Percentiles rank a stretch among this genome's conserved stretches.
phyloP scores from a whole-genome alignment of 2,888 invertebrate species.

The Macropis europaea region DNA sequence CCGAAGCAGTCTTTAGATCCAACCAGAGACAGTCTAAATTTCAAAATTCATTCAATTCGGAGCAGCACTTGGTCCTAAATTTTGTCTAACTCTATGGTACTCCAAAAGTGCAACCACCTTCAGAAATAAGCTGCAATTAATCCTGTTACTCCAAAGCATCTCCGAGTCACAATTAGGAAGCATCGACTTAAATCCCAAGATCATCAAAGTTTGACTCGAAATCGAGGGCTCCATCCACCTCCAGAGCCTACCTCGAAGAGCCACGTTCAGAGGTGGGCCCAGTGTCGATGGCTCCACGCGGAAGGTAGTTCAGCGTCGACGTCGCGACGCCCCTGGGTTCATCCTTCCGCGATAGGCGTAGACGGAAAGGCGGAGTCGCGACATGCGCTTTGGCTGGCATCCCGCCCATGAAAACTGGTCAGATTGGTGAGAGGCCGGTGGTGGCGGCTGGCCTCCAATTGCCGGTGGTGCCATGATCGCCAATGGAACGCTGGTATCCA shows the following conservation, averaged over 20 bases:
- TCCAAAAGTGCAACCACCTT: too few relatives aligned
- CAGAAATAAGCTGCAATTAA: too few relatives aligned
- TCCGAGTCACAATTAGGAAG: too few relatives aligned
- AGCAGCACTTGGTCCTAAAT: too few relatives aligned
- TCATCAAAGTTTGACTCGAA: too few relatives aligned
- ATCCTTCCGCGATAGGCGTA: conserved; percentile 48
- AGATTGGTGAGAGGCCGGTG: conserved; percentile 68
- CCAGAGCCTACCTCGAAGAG: background rate
- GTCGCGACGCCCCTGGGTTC: conserved; percentile 20
- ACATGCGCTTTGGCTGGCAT: conserved; percentile 64
- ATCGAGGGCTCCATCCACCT: too few relatives aligned
- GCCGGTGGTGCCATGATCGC: conserved; percentile 63
- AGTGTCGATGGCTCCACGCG: background rate
- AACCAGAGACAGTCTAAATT: too few relatives aligned
- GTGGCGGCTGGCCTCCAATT: conserved; percentile 71
- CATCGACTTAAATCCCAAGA: too few relatives aligned
- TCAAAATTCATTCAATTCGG: too few relatives aligned
- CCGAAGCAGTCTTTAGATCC: too few relatives aligned
- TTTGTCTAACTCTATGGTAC: too few relatives aligned
- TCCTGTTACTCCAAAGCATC: too few relatives aligned
- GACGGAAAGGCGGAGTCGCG: conserved; percentile 30
- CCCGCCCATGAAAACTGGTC: conserved; percentile 61
- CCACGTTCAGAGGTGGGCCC: background rate
- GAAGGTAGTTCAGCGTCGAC: conserved; percentile 1
- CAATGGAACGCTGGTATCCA: conserved; percentile 77